Evolutionary conservation across 2,113 vertebrate genomes (phyloP).

Genomic region (Sylvilagus bachmani): DNA sequence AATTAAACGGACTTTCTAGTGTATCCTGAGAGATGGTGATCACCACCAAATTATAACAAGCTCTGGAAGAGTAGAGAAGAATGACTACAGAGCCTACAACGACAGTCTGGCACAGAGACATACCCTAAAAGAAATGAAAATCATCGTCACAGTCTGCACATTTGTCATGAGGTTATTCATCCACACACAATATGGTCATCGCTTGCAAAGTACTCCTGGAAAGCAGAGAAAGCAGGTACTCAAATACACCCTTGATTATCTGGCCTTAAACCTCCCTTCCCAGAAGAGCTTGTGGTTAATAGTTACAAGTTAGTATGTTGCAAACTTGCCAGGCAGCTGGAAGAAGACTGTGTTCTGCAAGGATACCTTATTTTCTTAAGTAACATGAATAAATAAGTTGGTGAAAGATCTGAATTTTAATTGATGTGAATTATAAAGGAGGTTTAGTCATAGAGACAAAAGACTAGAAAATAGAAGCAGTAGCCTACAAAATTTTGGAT

Average conservation of each 20-base stretch:
- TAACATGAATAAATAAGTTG: conserved; percentile 49
- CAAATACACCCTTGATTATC: conserved; percentile 54
- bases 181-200: neutral
- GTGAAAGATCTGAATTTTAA: conserved; percentile 27
- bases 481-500: conserved; percentile 35
- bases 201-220: neutral
- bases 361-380: conserved; percentile 36
- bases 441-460: conserved; percentile 47
- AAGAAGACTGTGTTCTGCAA: conserved; percentile 61
- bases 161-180: neutral
- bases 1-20: conserved; percentile 95
- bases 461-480: conserved; percentile 35
- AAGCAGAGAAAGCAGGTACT: conserved; percentile 10
- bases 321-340: conserved; percentile 24
- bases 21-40: conserved; percentile 93
- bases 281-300: conserved; percentile 42
- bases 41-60: conserved; percentile 97
- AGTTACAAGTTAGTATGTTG: conserved; percentile 1
- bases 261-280: conserved; percentile 32
- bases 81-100: conserved; percentile 93
- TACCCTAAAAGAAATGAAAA: conserved; percentile 90
- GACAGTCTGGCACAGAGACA: conserved; percentile 96
- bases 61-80: conserved; percentile 96
- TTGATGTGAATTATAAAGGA: conserved; percentile 25
- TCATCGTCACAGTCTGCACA: neutral